A percentile compares a stretch with the other conserved stretches of the same genome.
Conservation (phyloP, 2,113 vertebrate genomes). For the Sander vitreus region DNA sequence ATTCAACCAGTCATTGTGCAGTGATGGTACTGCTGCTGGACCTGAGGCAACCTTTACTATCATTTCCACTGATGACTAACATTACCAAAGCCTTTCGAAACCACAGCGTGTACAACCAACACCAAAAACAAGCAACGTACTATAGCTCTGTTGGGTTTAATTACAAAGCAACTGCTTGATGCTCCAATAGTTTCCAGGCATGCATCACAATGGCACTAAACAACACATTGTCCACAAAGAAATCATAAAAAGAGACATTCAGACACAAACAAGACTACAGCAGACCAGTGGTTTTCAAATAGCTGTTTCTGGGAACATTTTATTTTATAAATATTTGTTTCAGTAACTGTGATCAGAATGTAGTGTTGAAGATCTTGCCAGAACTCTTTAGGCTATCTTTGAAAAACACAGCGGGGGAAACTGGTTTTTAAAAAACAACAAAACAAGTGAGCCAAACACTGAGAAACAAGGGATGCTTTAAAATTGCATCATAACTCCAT, state of each 20-base stretch:
- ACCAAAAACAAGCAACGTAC: background rate
- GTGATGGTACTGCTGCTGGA: background rate
- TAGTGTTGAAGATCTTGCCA: background rate
- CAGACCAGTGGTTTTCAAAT: conserved; percentile 24
- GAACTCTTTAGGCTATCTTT: background rate
- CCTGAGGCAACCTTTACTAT: background rate
- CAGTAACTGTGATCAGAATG: background rate
- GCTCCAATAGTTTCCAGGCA: background rate
- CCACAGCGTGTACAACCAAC: background rate
- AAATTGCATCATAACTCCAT: background rate
- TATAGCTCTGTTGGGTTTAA: background rate
- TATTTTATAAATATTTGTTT: background rate
- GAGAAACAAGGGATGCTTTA: background rate
- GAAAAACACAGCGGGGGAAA: conserved; percentile 15
- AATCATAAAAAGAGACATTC: conserved; percentile 9
- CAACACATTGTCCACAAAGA: background rate
- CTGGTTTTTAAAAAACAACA: too few relatives aligned
- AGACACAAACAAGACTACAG: background rate
- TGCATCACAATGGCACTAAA: background rate
- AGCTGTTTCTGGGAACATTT: background rate
- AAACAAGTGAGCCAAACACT: conserved; percentile 24
- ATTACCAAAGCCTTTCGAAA: background rate
- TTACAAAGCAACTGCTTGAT: background rate
- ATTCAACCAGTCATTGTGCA: background rate
- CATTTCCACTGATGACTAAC: background rate